Evolutionary conservation across 2,113 vertebrate genomes (phyloP).

Genomic region (Leucopsar rothschildi): DNA sequence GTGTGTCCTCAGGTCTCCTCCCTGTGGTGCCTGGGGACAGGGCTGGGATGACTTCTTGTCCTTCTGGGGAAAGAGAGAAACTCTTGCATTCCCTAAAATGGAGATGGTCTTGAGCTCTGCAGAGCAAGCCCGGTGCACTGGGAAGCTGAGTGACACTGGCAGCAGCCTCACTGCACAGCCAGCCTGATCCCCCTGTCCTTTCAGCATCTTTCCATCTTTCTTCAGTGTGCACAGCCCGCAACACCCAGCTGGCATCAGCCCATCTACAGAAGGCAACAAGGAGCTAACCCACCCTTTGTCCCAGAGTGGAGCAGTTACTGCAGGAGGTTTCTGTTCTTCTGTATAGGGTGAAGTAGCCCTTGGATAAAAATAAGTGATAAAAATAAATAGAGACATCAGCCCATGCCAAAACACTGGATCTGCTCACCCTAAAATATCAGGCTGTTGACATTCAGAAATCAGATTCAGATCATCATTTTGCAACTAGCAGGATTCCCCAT

Average conservation of each 20-base stretch:
- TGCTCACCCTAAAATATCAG: neutral
- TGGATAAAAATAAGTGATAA: neutral
- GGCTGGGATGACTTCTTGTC: neutral
- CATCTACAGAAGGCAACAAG: neutral
- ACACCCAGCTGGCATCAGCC: fast-evolving
- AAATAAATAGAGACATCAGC: conserved; percentile 24
- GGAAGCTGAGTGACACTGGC: neutral
- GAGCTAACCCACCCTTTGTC: neutral
- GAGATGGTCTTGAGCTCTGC: neutral
- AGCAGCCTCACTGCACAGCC: neutral
- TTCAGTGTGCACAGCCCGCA: neutral
- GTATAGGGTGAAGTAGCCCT: neutral
- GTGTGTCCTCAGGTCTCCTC: conserved; percentile 46
- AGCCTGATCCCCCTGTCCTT: neutral
- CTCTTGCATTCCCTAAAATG: neutral
- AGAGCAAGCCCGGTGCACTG: neutral
- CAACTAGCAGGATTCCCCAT: neutral
- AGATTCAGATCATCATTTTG: neutral
- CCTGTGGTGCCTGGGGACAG: neutral
- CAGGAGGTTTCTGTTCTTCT: neutral
- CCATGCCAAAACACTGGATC: neutral
- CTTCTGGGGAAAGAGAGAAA: neutral
- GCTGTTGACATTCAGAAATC: neutral
- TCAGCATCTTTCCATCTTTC: neutral
- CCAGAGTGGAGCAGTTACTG: neutral